A percentile compares a stretch with the other conserved stretches of the same genome.
Evolutionary conservation across 2,888 invertebrate species (phyloP).

Genomic region (Eupelmus urozonus): DNA sequence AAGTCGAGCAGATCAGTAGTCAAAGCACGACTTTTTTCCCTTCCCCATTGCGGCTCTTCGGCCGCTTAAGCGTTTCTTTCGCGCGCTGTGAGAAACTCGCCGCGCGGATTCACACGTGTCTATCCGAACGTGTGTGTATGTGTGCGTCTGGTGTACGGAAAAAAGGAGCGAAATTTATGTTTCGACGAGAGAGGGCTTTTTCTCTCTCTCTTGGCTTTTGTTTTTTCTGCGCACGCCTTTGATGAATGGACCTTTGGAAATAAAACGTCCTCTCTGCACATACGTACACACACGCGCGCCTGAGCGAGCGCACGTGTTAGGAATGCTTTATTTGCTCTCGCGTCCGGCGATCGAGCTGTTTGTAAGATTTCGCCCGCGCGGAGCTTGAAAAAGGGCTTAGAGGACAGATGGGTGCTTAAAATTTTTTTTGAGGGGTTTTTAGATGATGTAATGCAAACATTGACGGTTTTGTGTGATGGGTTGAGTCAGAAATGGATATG

Average conservation of each 20-base stretch:
- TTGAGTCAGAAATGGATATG: too few relatives aligned
- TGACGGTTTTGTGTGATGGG: too few relatives aligned
- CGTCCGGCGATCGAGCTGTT: too few relatives aligned
- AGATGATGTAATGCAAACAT: too few relatives aligned
- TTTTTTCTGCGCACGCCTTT: slow-evolving; percentile 5
- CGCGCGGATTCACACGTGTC: not conserved
- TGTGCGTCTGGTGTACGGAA: slow-evolving; percentile 3
- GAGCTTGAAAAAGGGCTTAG: not conserved
- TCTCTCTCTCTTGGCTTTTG: not conserved
- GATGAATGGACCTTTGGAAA: slow-evolving; percentile 21
- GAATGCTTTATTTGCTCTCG: slow-evolving; percentile 26
- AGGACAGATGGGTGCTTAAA: not conserved
- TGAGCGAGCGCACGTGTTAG: slow-evolving; percentile 26
- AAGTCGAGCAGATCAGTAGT: slow-evolving; percentile 33
- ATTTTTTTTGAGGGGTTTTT: too few relatives aligned
- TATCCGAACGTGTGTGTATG: not conserved
- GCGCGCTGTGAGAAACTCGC: not conserved
- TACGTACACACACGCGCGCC: not conserved
- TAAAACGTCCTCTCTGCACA: slow-evolving; percentile 1
- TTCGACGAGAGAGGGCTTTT: slow-evolving; percentile 15
- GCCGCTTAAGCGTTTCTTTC: not conserved
- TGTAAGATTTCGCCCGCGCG: slow-evolving; percentile 21
- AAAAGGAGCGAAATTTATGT: slow-evolving; percentile 45
- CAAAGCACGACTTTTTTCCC: slow-evolving; percentile 26
- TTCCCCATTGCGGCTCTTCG: too few relatives aligned